Conservation (phyloP, 2,797 vertebrate genomes). For the Buphagus erythrorhynchus region DNA sequence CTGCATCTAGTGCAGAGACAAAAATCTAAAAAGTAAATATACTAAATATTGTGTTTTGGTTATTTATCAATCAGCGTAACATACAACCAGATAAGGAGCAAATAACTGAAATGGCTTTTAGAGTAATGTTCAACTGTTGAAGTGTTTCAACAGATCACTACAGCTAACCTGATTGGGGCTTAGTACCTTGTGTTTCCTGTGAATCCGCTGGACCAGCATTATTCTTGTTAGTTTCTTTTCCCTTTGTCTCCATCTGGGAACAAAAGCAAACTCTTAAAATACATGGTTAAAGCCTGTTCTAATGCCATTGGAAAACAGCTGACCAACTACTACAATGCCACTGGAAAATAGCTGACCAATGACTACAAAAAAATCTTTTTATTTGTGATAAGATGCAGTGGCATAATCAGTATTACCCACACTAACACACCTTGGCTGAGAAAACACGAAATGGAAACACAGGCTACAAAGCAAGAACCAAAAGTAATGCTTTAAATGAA, state of each 20-base stretch:
- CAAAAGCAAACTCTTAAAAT: background rate
- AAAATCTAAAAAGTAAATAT: background rate
- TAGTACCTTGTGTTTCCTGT: conserved; percentile 71
- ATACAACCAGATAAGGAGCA: background rate
- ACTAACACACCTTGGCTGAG: background rate
- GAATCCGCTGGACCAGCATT: conserved; percentile 57
- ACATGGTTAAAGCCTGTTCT: background rate
- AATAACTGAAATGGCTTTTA: background rate
- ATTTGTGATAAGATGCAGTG: background rate
- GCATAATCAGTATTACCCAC: background rate
- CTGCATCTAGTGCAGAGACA: background rate
- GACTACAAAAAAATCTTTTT: background rate
- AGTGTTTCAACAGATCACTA: background rate
- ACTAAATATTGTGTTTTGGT: background rate
- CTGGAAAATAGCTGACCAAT: background rate
- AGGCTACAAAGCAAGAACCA: background rate
- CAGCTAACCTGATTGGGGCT: conserved; percentile 72
- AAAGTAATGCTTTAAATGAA: background rate
- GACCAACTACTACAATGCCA: background rate
- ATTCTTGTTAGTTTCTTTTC: conserved; percentile 76
- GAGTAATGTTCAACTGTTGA: background rate
- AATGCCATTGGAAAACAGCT: background rate
- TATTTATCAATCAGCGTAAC: background rate
- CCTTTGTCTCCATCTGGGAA: conserved; percentile 78
- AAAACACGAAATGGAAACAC: background rate